phyloP scores from a whole-genome alignment of 2,113 vertebrate genomes.

The Protobothrops flavoviridis region DNA sequence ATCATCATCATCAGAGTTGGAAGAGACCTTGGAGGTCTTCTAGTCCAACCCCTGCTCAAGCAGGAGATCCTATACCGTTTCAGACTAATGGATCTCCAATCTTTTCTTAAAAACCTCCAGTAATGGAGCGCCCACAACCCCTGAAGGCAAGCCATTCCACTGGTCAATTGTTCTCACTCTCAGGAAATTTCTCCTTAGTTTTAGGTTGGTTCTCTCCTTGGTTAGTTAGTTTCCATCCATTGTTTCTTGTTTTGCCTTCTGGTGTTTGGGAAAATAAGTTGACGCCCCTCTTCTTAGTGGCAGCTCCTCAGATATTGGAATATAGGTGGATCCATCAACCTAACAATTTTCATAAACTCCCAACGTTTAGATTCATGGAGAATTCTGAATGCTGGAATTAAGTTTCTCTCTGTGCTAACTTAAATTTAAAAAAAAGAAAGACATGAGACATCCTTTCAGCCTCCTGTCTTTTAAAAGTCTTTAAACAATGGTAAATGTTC shows the following conservation, averaged over 20 bases:
- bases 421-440: not conserved
- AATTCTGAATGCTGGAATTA: not conserved
- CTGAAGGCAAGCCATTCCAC: not conserved
- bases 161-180: not conserved
- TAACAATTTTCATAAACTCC: too few species aligned
- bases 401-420: not conserved
- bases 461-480: not conserved
- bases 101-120: not conserved
- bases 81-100: not conserved
- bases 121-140: not conserved
- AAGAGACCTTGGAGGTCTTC: not conserved
- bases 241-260: not conserved
- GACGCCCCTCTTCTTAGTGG: not conserved
- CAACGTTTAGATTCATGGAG: accelerated
- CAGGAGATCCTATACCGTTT: not conserved
- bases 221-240: too few species aligned
- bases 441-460: not conserved
- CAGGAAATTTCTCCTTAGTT: too few species aligned
- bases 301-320: not conserved
- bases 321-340: not conserved
- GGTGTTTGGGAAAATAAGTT: not conserved
- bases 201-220: too few species aligned
- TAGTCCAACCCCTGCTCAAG: not conserved
- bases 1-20: not conserved
- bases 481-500: not conserved